Evolutionary conservation across 2,888 invertebrate genomes (phyloP), one percentile per base, ranked within the genome.

Genomic region (Caenorhabditis uteleia): DNA sequence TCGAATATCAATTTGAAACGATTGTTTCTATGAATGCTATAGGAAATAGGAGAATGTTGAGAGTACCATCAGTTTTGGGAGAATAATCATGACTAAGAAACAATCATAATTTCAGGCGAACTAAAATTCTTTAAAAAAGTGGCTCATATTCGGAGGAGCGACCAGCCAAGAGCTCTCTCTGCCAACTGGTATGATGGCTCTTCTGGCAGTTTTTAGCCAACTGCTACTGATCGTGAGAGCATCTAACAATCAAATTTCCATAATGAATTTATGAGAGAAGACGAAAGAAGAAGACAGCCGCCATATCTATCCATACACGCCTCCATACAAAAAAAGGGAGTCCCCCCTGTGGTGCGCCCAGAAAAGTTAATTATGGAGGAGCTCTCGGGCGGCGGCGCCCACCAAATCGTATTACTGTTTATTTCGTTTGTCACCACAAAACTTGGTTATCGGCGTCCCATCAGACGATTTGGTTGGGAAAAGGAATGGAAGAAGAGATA

Each of bases 331-430:
- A 61, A 67, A 61, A 61, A 61, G 51, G 67, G 56, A 29, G 31
- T 10, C 7, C 31, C 7, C 31, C 8, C 7, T 48, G 48, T 51
- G 44, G 49, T 56, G 56, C 51, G 53, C 62, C 62, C 65, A 74
- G 74, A 74, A 74, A 74, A 74, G 74, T 74, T 74, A 74, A 74
- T 74, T 74, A 74, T 74, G 21, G n/a, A n/a, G n/a, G n/a, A n/a
- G n/a, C n/a, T n/a, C 25, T 42, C 56, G 51, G 46, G 50, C 50
- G 56, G 51, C 56, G 47, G 42, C 62, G 47, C 59, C 14, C 48
- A 50, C 55, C 59, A 65, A 65, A 65, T 65, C 58, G 58, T 59
- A 65, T 65, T 65, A 62, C 62, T 56, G 56, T 62, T 53, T 56
- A 51, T 56, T 56, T 56, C 51, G 56, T 56, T 56, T 47, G 46